Base-by-base conservation (phyloP, 2,888 invertebrate species). In the Zaprionus obscuricornis region DNA sequence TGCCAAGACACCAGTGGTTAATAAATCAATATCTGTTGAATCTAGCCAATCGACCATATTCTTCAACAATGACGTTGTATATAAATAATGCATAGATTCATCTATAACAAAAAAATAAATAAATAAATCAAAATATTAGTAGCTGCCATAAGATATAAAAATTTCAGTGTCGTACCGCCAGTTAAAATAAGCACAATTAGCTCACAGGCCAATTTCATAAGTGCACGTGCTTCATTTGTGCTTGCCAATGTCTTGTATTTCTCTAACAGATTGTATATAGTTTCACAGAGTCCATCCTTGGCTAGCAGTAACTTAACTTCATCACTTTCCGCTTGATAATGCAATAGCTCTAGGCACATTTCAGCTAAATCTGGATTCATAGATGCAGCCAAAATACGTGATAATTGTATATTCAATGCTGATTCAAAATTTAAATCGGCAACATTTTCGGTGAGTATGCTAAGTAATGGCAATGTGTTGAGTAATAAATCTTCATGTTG, bases 11-110 rank as follows among this genome's bases (percentile, higher is more conserved):
- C 95, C 96, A 0, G 96, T 95, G n/a, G 94, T 93, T 82, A 95
- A 91, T 14, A 97, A 91, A 88, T 96, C 95, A 63, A 93, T 92
- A 87, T 95, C 94, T 14, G 92, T 90, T 0, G 94, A 93, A 56
- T 94, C 93, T 66, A 97, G 91, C 97, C 97, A 97, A 22, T 92
- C 91, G 43, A 95, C 92, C 91, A 95, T 93, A 0, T 91, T 88
- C 92, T 94, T 76, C 90, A 91, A 89, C 94, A 97, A 6, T 93
- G 94, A 67, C 42, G 94, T 92, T 33, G 93, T 92, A 88, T 96
- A 97, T n/a, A 97, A 91, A 45, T 93, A 91, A 71, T 95, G 93
- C 96, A 97, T 97, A 47, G 97, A 96, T 74, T 95, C 94, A 91
- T 97, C 97, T 96, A 86, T 0, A 70, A 72, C n/a, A 3, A 1